Evolutionary conservation across 2,888 invertebrate species (phyloP).

Genomic region (Ennomos erosarius): DNA sequence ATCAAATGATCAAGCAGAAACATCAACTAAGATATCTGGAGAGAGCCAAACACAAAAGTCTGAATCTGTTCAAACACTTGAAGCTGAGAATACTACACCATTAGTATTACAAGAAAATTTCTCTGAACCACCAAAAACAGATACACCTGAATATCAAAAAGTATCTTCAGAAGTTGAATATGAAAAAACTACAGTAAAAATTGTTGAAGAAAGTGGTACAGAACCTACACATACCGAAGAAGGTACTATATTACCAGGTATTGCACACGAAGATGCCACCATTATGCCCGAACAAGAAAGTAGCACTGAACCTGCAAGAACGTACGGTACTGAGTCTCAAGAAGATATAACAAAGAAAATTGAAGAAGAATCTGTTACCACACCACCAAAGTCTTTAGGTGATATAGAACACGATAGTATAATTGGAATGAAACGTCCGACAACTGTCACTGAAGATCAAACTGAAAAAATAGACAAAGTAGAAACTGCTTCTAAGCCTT

Average conservation of each 20-base stretch:
- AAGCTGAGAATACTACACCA: constrained; percentile 7
- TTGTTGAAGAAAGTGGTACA: constrained; percentile 6
- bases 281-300: constrained; percentile 8
- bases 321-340: background rate
- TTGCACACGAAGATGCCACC: constrained; percentile 1
- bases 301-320: constrained; percentile 3
- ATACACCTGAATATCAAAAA: constrained; percentile 8
- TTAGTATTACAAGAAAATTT: constrained; percentile 4
- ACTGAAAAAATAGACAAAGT: background rate
- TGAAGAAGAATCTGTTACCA: constrained; percentile 1
- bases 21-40: constrained; percentile 5
- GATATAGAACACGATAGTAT: background rate
- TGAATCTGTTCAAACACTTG: constrained; percentile 5
- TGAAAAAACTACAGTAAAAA: constrained; percentile 17
- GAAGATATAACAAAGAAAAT: constrained; percentile 1
- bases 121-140: constrained; percentile 7
- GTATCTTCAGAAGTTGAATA: constrained; percentile 14
- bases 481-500: constrained; percentile 3
- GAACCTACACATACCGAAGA: constrained; percentile 2
- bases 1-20: constrained; percentile 1
- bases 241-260: constrained; percentile 1
- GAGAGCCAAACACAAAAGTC: constrained; percentile 10
- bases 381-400: constrained; percentile 1
- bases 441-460: constrained; percentile 4
- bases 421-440: constrained; percentile 7